These are phyloP conservation scores for Kryphioiulus occultus DNA, from an alignment of 2,888 invertebrate species.

Conservation along the genomic window DNA sequence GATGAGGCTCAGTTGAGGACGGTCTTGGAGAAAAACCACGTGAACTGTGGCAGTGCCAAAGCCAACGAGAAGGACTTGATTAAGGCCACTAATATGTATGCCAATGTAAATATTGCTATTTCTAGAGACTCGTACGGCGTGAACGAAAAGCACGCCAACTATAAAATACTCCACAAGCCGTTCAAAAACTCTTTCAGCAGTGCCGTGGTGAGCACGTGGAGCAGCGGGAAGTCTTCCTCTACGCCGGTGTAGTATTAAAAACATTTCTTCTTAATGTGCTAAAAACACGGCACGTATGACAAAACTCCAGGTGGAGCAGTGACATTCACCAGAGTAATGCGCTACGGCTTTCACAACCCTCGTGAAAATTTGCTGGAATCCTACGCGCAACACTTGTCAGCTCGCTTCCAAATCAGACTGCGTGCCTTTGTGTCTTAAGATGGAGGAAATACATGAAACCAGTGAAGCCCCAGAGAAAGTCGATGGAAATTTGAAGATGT, in stretches of 20 bases:
- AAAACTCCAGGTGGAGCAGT: neutral
- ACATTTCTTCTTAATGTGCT: neutral
- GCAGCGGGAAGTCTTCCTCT: conserved; percentile 51
- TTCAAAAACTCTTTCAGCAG: conserved; percentile 52
- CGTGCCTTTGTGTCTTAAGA: conserved; percentile 9
- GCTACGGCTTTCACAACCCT: neutral
- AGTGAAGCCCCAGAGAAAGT: neutral
- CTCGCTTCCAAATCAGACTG: neutral
- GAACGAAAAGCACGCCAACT: conserved; percentile 50
- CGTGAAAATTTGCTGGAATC: neutral
- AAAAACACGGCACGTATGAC: neutral
- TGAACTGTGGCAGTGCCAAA: conserved; percentile 41
- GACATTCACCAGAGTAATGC: neutral
- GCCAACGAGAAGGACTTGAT: neutral
- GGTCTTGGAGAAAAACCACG: conserved; percentile 50
- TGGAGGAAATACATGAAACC: neutral
- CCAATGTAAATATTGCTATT: conserved; percentile 52
- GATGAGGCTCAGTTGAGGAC: conserved; percentile 37
- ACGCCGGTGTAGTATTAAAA: conserved; percentile 53
- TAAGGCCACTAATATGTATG: conserved; percentile 48
- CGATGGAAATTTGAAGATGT: neutral
- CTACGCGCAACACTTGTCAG: neutral
- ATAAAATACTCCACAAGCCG: conserved; percentile 50
- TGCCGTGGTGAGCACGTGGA: conserved; percentile 50
- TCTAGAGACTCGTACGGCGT: conserved; percentile 48